Percentiles rank a stretch among this genome's conserved stretches.
These are phyloP conservation scores for Dromaius novaehollandiae DNA, from an alignment of 2,113 vertebrate species.

Conservation along the genomic window DNA sequence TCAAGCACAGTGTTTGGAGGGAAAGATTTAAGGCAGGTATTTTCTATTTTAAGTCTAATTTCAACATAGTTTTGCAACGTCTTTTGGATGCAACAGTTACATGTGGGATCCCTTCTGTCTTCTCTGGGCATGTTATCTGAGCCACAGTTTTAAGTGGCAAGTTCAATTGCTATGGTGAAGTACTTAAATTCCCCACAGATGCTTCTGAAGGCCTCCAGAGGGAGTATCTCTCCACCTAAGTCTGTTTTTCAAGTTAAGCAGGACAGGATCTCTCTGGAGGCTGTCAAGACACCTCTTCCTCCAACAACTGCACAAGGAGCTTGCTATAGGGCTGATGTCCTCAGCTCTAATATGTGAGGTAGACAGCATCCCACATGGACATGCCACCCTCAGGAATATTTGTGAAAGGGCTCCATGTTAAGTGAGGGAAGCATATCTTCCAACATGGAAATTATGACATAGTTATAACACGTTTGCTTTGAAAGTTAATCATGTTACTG, in stretches of 20 bases:
- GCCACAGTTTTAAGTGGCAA: neutral
- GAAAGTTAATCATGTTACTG: neutral
- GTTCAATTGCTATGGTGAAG: neutral
- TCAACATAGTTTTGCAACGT: accelerated
- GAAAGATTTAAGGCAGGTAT: neutral
- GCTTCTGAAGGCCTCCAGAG: neutral
- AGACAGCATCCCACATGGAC: neutral
- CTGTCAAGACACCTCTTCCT: neutral
- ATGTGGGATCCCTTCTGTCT: neutral
- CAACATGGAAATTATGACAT: too few species aligned
- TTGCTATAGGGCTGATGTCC: neutral
- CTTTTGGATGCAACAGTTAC: neutral
- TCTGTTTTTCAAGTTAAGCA: neutral
- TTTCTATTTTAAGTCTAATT: neutral
- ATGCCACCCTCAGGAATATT: neutral
- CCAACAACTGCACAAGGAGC: neutral
- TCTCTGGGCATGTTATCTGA: accelerated
- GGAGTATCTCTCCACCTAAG: neutral
- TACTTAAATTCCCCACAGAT: neutral
- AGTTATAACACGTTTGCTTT: neutral
- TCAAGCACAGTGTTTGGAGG: neutral
- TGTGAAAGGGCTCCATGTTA: neutral
- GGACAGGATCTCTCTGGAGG: neutral
- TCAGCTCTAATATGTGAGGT: neutral
- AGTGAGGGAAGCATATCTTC: neutral